Base-by-base conservation (phyloP, 1,140 invertebrate species). In the Prorops nasuta region DNA sequence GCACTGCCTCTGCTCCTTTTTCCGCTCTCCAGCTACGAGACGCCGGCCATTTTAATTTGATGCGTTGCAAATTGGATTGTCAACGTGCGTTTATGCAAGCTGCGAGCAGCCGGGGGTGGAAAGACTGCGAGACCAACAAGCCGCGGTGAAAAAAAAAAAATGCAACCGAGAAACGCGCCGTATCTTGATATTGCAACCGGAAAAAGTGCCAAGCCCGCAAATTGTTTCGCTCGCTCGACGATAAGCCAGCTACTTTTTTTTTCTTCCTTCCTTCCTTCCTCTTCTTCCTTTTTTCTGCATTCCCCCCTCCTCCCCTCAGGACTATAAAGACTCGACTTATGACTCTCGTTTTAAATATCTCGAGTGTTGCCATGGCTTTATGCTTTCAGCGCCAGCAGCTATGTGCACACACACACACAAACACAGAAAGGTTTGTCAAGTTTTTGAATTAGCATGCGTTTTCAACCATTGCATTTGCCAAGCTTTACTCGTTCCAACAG, bases 11-110 rank as follows among this genome's bases (percentile, higher is more conserved):
- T n/a, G n/a, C n/a, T n/a, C n/a, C 39, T 3, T 37, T 21, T 8
- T 44, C 16, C 10, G 1, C 15, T 14, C 43, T 34, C 31, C 15
- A 38, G 12, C 19, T 34, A 28, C 24, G 4, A 4, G 24, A 6
- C 24, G 24, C 10, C 24, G 24, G 28, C 40, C 44, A 50, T 44
- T 56, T 60, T 61, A 64, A 58, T 55, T 52, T 57, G 60, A 69
- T 64, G 58, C 49, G 44, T 46, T 60, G 62, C 67, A 70, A 67
- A 71, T 68, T 69, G 58, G 59, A 68, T 64, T 67, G 67, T 68
- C 61, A 60, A 67, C 54, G 54, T 44, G 12, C 21, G 18, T 18
- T 47, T 19, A 31, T 15, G 43, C 36, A 48, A 44, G 49, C 32
- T 46, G 3, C 18, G 28, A 32, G 38, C 41, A 36, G 19, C 31